Conservation (phyloP, 2,113 vertebrate species). For the Mormoops blainvillei region DNA sequence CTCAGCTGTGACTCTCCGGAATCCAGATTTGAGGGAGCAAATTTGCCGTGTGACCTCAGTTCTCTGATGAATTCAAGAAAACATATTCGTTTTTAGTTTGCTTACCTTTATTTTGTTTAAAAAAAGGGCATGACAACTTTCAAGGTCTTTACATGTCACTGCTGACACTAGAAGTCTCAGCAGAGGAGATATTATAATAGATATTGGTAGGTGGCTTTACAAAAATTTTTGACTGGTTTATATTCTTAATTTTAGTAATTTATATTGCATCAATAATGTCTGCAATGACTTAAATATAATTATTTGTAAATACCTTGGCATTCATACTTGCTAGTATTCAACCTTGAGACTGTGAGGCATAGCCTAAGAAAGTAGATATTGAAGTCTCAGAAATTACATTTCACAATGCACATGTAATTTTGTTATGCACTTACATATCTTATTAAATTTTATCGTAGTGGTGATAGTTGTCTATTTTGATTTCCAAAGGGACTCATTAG, state of each 20-base stretch:
- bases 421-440: not conserved
- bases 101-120: not conserved
- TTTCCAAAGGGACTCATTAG: not conserved
- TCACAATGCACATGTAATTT: not conserved
- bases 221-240: not conserved
- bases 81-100: not conserved
- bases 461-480: not conserved
- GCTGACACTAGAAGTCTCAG: not conserved
- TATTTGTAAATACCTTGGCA: not conserved
- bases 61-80: not conserved
- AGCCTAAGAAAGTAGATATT: constrained; percentile 4
- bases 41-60: not conserved
- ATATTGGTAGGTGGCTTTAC: not conserved
- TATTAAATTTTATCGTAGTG: not conserved
- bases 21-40: not conserved
- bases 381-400: constrained; percentile 30
- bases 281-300: not conserved
- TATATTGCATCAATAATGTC: not conserved
- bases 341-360: constrained; percentile 6
- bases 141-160: not conserved
- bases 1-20: not conserved
- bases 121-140: not conserved
- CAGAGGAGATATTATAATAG: not conserved
- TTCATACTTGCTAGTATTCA: not conserved
- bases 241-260: not conserved